These are phyloP conservation scores for Cairina moschata DNA, from an alignment of 2,113 vertebrate species.

Conservation along the genomic window DNA sequence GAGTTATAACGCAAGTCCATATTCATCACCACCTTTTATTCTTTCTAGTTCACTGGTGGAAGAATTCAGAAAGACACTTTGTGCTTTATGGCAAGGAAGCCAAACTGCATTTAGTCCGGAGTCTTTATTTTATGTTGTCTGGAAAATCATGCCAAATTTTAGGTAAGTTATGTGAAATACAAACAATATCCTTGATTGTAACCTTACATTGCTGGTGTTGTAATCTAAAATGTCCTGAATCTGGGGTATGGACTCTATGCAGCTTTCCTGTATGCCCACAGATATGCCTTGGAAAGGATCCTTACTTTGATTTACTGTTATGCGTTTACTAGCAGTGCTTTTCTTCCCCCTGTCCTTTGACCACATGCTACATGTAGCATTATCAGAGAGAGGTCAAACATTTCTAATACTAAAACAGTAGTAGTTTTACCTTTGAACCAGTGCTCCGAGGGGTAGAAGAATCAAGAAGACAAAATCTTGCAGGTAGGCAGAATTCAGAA, in stretches of 20 bases:
- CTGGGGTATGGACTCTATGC: background rate
- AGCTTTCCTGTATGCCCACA: background rate
- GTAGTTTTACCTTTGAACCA: too few relatives aligned
- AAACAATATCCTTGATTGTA: background rate
- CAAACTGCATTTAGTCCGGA: slow-evolving; percentile 97
- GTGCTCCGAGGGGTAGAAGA: too few relatives aligned
- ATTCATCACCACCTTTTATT: background rate
- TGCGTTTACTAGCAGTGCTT: background rate
- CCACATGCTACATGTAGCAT: background rate
- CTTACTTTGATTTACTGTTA: background rate
- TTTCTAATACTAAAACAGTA: background rate
- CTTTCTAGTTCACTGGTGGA: slow-evolving; percentile 91
- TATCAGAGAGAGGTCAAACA: background rate
- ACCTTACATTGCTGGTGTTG: background rate
- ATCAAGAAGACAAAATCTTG: background rate
- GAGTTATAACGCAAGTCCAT: background rate
- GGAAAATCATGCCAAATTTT: slow-evolving; percentile 99
- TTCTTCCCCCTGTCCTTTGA: background rate
- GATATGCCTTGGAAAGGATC: background rate
- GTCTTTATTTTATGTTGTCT: slow-evolving; percentile 96
- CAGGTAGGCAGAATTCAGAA: slow-evolving; percentile 90
- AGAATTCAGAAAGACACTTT: slow-evolving; percentile 98
- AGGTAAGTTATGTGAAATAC: slow-evolving; percentile 79
- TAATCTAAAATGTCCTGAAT: background rate
- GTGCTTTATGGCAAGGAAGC: slow-evolving; percentile 95